Evolutionary conservation across 1,140 invertebrate genomes (phyloP), one percentile per base, ranked within the genome.

Genomic region (Eriocheir sinensis): DNA sequence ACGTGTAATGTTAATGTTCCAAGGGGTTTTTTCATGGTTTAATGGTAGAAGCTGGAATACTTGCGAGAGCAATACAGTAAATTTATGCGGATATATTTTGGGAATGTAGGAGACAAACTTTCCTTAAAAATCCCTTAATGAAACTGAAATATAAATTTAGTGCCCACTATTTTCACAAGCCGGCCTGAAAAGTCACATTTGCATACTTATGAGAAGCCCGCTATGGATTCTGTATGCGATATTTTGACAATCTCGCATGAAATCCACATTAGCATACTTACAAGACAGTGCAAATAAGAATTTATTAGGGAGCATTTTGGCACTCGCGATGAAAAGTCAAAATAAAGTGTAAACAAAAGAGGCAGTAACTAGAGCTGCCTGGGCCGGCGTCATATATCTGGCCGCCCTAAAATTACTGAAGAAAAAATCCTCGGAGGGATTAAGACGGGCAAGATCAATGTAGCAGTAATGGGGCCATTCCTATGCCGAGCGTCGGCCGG

Each of bases 391-490:
- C 94, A 91, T 94, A 94, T 48, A 94, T 94, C 94, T 94, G 34
- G 53, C 72, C 89, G 89, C 94, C 90, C 94, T 94, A 94, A 94
- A 94, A 94, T 94, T 94, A 94, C 88, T 94, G 94, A 53, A 86
- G 94, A 80, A 94, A 94, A 94, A 94, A 91, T 94, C 48, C 80
- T 17, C n/a, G 89, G 83, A 94, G 72, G 89, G 94, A 94, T 94
- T 94, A 94, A 94, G 94, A 92, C 89, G 89, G 48, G 81, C 80
- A 91, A 94, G 94, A 94, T 94, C 94, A 94, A 94, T 94, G 94
- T 94, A 72, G 94, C 80, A 85, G 94, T 94, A 94, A 94, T 94
- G 81, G 88, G 94, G 89, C 81, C 94, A 94, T 94, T 94, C 94
- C 89, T 83, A 94, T 94, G 89, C 94, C 80, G 94, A 94, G 90